Conservation (phyloP, 1,140 invertebrate species). For the Rhagoletis pomonella region DNA sequence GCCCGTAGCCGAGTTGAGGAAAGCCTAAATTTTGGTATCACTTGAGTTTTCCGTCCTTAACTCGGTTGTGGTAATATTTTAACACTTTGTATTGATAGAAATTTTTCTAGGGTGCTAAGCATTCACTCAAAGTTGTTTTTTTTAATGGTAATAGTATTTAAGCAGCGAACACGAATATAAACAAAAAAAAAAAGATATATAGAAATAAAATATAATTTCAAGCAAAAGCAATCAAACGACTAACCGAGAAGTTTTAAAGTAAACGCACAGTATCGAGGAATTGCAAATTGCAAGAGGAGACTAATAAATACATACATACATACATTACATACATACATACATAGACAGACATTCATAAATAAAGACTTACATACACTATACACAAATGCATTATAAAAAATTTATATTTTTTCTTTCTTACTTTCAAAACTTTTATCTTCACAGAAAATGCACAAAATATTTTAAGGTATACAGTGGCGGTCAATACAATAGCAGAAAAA, state of each 20-base stretch:
- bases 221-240: neutral
- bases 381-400: neutral
- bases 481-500: too few relatives aligned
- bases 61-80: slow-evolving; percentile 13
- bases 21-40: neutral
- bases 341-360: neutral
- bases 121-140: slow-evolving; percentile 46
- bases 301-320: neutral
- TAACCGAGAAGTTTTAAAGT: neutral
- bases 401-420: neutral
- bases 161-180: neutral
- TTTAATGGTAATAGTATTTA: slow-evolving; percentile 40
- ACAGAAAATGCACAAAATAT: neutral
- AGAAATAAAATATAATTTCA: slow-evolving; percentile 7
- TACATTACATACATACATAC: too few relatives aligned
- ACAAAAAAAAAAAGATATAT: neutral
- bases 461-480: too few relatives aligned
- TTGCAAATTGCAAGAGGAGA: slow-evolving; percentile 8
- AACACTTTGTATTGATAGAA: slow-evolving; percentile 19
- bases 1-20: slow-evolving; percentile 2
- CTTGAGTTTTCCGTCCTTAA: slow-evolving; percentile 30
- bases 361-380: neutral
- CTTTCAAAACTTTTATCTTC: too few relatives aligned
- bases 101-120: slow-evolving; percentile 48
- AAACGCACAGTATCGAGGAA: slow-evolving; percentile 31